Conservation (phyloP, 30 jellyfish, hydroid and myxozoan genomes). For the Pelagia noctiluca region DNA sequence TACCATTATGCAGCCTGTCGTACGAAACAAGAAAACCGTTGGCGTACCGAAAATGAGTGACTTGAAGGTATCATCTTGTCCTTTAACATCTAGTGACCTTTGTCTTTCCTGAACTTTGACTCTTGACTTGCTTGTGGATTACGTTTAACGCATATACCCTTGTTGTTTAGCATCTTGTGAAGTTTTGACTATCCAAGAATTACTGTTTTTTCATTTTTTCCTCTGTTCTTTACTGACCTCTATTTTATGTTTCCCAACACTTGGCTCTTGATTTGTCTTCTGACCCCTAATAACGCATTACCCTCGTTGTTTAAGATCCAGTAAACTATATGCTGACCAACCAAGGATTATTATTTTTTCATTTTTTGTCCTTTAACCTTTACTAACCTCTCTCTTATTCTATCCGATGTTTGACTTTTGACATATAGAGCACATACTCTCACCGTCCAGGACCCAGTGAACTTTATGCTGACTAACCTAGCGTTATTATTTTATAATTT, state of each 20-base stretch:
- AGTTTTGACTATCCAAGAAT: not conserved
- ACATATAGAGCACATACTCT: too few relatives aligned
- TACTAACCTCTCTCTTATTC: not conserved
- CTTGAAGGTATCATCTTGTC: slow-evolving; percentile 69
- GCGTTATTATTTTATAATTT: not conserved
- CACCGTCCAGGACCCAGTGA: too few relatives aligned
- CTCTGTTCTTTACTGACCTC: too few relatives aligned
- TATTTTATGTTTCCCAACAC: too few relatives aligned
- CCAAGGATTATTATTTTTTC: slow-evolving; percentile 55
- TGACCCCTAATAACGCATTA: too few relatives aligned
- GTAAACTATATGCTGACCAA: slow-evolving; percentile 80
- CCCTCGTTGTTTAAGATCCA: slow-evolving; percentile 55
- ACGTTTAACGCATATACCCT: too few relatives aligned
- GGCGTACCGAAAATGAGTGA: slow-evolving; percentile 77
- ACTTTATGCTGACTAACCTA: not conserved
- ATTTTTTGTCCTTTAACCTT: slow-evolving; percentile 3
- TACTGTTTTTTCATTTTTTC: not conserved
- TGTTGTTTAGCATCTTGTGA: too few relatives aligned
- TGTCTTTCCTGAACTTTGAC: too few relatives aligned
- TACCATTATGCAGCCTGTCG: slow-evolving; percentile 89
- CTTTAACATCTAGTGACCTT: not conserved
- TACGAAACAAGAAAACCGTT: slow-evolving; percentile 88
- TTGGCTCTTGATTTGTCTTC: too few relatives aligned
- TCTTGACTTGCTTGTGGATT: too few relatives aligned
- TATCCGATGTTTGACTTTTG: too few relatives aligned